Percentiles rank a stretch among this genome's conserved stretches.
phyloP scores from a whole-genome alignment of 2,797 vertebrate species.

The Gadopsis marmoratus region DNA sequence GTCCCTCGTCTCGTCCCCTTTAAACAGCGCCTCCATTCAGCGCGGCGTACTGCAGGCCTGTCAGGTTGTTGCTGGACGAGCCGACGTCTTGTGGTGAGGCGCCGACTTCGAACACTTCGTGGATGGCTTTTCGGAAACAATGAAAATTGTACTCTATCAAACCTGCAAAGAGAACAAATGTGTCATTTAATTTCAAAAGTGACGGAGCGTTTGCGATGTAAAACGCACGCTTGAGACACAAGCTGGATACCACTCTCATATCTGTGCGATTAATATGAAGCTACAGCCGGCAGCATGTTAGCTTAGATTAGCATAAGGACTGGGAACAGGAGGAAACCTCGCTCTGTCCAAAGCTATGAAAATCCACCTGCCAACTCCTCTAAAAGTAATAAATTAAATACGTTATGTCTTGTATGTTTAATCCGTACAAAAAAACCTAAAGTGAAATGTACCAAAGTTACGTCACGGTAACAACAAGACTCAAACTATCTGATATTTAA shows the following conservation, averaged over 20 bases:
- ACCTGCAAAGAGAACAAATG: conserved; percentile 78
- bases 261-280: neutral
- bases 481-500: too few relatives aligned
- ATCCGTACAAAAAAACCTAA: too few relatives aligned
- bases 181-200: neutral
- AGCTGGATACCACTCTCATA: too few relatives aligned
- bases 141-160: conserved; percentile 98
- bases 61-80: conserved; percentile 71
- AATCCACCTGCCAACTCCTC: too few relatives aligned
- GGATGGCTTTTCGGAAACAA: conserved; percentile 96
- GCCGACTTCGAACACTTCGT: conserved; percentile 95
- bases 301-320: too few relatives aligned
- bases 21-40: conserved; percentile 89
- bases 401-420: too few relatives aligned
- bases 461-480: too few relatives aligned
- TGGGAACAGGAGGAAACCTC: too few relatives aligned
- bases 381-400: too few relatives aligned
- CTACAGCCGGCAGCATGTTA: neutral
- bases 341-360: too few relatives aligned
- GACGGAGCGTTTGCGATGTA: too few relatives aligned
- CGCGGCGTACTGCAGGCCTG: conserved; percentile 82
- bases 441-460: too few relatives aligned
- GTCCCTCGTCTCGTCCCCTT: neutral
- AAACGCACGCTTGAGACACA: neutral
- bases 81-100: conserved; percentile 81